Evolutionary conservation across 2,888 invertebrate species (phyloP).

Genomic region (Eulithis prunata): DNA sequence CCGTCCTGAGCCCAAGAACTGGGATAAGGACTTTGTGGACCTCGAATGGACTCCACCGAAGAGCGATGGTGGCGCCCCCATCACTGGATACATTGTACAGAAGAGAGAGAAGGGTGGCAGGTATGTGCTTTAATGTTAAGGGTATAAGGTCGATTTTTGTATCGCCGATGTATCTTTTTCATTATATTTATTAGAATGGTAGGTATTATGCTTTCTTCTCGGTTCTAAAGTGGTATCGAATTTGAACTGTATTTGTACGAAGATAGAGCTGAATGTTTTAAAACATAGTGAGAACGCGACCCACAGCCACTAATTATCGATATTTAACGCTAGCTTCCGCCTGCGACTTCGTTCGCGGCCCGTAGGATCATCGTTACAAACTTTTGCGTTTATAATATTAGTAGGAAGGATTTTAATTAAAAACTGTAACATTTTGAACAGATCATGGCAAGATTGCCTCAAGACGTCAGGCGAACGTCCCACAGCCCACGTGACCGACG

Average conservation of each 20-base stretch:
- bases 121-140: slow-evolving; percentile 48
- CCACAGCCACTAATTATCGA: too few species aligned
- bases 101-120: slow-evolving; percentile 95
- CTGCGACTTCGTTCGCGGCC: too few species aligned
- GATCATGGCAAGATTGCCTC: slow-evolving; percentile 93
- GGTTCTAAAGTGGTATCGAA: too few species aligned
- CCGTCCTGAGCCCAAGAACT: slow-evolving; percentile 94
- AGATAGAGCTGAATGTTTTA: too few species aligned
- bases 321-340: too few species aligned
- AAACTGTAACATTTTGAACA: slow-evolving; percentile 43
- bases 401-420: too few species aligned
- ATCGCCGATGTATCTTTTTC: not conserved
- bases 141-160: not conserved
- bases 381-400: too few species aligned
- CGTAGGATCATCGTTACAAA: too few species aligned
- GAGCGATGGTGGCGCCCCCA: slow-evolving; percentile 97
- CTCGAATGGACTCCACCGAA: slow-evolving; percentile 96
- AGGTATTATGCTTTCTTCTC: too few species aligned
- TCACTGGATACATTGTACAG: slow-evolving; percentile 97
- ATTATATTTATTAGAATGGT: too few species aligned
- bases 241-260: too few species aligned
- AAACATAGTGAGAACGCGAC: too few species aligned
- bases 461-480: slow-evolving; percentile 91
- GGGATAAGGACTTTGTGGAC: slow-evolving; percentile 98
- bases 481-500: slow-evolving; percentile 90